These are phyloP conservation scores for Falco naumanni DNA, from an alignment of 2,797 vertebrate genomes.

Conservation along the genomic window DNA sequence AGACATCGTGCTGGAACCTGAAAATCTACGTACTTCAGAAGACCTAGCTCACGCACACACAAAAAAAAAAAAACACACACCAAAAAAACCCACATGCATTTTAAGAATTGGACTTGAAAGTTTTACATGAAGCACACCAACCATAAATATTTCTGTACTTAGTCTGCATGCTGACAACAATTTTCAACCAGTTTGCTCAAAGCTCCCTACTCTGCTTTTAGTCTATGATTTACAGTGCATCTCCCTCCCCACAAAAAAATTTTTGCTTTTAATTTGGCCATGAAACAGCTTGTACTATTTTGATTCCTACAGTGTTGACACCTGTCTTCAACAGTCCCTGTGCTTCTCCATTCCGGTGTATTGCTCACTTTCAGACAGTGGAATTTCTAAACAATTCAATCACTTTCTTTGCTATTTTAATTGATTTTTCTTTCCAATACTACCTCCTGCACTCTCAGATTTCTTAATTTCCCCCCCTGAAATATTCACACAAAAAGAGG, in stretches of 20 bases:
- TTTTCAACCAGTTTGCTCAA: not conserved
- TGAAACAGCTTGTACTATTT: not conserved
- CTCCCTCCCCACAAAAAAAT: not conserved
- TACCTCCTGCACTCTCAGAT: not conserved
- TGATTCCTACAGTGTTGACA: not conserved
- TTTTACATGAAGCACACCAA: not conserved
- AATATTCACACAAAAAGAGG: not conserved
- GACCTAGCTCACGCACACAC: not conserved
- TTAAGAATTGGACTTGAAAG: not conserved
- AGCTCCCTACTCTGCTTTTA: not conserved
- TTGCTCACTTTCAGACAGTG: not conserved
- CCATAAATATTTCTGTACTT: fast-evolving
- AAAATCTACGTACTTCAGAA: not conserved
- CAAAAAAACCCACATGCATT: fast-evolving
- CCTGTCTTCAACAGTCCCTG: not conserved
- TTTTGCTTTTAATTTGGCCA: not conserved
- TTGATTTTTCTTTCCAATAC: not conserved
- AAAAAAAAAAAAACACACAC: not conserved
- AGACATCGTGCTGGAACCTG: not conserved
- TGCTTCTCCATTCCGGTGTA: fast-evolving
- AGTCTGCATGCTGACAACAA: not conserved
- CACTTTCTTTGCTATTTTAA: not conserved
- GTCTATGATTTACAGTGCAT: not conserved
- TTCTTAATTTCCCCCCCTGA: not conserved
- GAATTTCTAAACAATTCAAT: not conserved